A percentile compares a stretch with the other conserved stretches of the same genome.
Conservation (phyloP, 2,888 invertebrate genomes). For the Onthophagus sagittarius region DNA sequence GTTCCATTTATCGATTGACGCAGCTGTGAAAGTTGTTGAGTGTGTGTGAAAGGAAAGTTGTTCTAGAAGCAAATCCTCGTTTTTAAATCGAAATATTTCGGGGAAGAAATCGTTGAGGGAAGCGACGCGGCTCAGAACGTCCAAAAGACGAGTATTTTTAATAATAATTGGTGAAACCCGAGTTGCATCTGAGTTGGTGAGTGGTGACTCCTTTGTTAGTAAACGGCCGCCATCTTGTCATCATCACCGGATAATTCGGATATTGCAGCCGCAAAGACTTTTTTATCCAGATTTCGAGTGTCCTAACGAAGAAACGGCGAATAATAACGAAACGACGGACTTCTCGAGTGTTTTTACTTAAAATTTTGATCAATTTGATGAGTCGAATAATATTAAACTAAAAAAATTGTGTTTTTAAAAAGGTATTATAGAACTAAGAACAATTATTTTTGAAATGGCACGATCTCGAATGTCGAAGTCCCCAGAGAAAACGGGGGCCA, state of each 20-base stretch:
- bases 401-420: too few species aligned
- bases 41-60: background rate
- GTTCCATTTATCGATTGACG: background rate
- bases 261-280: too few species aligned
- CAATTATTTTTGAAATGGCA: background rate
- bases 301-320: background rate
- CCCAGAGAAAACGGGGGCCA: background rate
- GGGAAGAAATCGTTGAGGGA: background rate
- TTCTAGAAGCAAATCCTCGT: background rate
- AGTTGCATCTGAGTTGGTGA: background rate
- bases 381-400: too few species aligned
- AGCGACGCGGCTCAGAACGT: background rate
- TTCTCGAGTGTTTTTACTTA: background rate
- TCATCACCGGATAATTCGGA: too few species aligned
- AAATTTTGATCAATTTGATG: background rate
- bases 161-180: background rate
- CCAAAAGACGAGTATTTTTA: too few species aligned
- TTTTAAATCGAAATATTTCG: background rate
- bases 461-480: background rate
- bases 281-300: background rate
- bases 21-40: background rate
- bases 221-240: background rate
- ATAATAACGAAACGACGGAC: background rate
- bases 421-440: background rate
- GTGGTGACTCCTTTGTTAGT: background rate